Base-by-base conservation (phyloP, 2,888 invertebrate species). In the Lasioglossum lativentre region DNA sequence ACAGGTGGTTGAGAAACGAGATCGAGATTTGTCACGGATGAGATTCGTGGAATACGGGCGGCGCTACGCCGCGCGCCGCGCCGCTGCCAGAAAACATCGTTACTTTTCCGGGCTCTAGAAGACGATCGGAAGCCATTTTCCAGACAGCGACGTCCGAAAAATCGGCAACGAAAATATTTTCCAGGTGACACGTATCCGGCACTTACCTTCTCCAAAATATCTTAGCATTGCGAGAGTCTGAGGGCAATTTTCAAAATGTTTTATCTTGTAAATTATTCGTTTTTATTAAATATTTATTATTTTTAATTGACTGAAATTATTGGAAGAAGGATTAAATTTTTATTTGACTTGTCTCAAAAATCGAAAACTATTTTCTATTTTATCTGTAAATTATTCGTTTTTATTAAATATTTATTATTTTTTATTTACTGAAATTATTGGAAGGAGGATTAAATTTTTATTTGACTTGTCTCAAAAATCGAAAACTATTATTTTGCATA, bases 1-100 rank as follows among this genome's bases (percentile, higher is more conserved):
- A 87, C 87, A 87, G 87, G 87, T 87, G 87, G 86, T 87, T 87
- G 87, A 86, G 83, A 87, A 86, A 83, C 83, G 83, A 86, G 87
- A 87, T 87, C 76, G 83, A 81, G 86, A 87, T 87, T 87, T 87
- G 83, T 83, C 86, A 87, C 75, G 87, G 78, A 70, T 74, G 83
- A 80, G 81, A 81, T 81, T 86, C 80, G 78, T 63, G 78, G 77
- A 75, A 78, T 70, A 75, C 75, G 38, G 47, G 34, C 3, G 47
- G 34, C 3, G 34, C 34, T 34, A 34, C 34, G 34, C 34, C 34
- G 34, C 34, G 34, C 56, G 47, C 59, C 16, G 74, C 42, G 47
- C 34, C 12, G 75, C 68, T 59, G 73, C 71, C 38, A 38, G 76
- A 75, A 86, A 83, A 83, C 78, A 42, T 87, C 83, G 78, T 87